These are phyloP conservation scores for Pristionchus fissidentatus DNA, from an alignment of 2,888 invertebrate genomes.

Conservation along the genomic window DNA sequence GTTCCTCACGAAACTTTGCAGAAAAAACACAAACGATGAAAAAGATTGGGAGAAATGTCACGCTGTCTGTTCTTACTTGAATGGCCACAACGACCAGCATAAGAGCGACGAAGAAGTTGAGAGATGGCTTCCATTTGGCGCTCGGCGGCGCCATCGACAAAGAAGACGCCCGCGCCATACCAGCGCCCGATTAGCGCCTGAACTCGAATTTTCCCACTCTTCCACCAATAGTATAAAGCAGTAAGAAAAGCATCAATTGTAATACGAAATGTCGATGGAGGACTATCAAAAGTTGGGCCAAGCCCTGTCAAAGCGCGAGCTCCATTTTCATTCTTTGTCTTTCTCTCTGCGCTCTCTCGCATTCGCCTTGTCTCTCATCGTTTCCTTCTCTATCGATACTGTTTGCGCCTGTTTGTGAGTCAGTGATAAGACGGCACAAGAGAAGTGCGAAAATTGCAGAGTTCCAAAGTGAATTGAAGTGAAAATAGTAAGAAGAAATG, in stretches of 20 bases:
- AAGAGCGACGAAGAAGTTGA: conserved; percentile 61
- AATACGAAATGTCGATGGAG: not conserved
- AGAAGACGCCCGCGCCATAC: not conserved
- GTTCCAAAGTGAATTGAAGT: not conserved
- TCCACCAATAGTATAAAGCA: not conserved
- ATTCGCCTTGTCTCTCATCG: not conserved
- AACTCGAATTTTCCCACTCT: no score
- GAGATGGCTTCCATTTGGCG: conserved; percentile 46
- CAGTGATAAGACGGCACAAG: not conserved
- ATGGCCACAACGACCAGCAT: conserved; percentile 64
- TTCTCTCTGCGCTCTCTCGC: no score
- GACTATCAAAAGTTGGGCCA: no score
- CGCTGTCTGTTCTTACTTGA: conserved; percentile 51
- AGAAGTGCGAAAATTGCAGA: not conserved
- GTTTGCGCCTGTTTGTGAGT: conserved; percentile 35
- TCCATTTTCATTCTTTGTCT: not conserved
- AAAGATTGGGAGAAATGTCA: not conserved
- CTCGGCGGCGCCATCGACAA: not conserved
- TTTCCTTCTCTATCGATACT: conserved; percentile 10
- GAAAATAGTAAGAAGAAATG: not conserved
- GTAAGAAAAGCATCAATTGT: not conserved
- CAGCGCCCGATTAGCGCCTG: no score
- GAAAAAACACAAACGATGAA: not conserved
- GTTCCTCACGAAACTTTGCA: not conserved
- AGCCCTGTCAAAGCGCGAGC: not conserved